Evolutionary conservation across 2,113 vertebrate genomes (phyloP).

Genomic region (Cynocephalus volans): DNA sequence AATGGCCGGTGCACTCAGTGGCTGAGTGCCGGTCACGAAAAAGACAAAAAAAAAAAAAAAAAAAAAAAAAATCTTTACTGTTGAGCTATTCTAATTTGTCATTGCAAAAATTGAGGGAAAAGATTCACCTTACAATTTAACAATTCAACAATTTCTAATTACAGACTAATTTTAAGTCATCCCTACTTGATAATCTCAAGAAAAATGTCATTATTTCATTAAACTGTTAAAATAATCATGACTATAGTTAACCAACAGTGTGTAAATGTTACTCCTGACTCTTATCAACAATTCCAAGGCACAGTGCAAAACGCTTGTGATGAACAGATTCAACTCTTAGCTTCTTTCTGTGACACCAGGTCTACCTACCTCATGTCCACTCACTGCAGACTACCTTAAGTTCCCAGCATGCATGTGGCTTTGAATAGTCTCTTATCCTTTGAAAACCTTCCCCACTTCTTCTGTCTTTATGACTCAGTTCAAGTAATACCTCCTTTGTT

Average conservation of each 20-base stretch:
- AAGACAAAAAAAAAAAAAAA: too few species aligned
- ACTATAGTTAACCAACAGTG: neutral
- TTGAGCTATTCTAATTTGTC: neutral
- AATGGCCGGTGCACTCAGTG: too few species aligned
- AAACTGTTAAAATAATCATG: constrained; percentile 28
- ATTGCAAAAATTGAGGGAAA: constrained; percentile 5
- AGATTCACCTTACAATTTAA: constrained; percentile 34
- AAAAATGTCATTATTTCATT: neutral
- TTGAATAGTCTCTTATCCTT: neutral
- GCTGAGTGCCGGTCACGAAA: too few species aligned
- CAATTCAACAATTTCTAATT: neutral
- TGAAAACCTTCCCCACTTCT: neutral
- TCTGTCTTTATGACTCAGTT: constrained; percentile 32
- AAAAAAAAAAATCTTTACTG: constrained; percentile 42
- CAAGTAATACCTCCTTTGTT: neutral
- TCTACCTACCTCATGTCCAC: neutral
- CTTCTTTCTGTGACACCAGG: neutral
- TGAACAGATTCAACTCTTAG: neutral
- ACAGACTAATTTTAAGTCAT: neutral
- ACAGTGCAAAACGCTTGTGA: neutral
- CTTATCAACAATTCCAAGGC: neutral
- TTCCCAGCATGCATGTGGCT: neutral
- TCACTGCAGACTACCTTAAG: neutral
- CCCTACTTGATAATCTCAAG: neutral
- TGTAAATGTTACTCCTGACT: neutral